Percentiles rank a stretch among this genome's conserved stretches.
Evolutionary conservation across 2,888 invertebrate species (phyloP).

Genomic region (Melieria omissa): DNA sequence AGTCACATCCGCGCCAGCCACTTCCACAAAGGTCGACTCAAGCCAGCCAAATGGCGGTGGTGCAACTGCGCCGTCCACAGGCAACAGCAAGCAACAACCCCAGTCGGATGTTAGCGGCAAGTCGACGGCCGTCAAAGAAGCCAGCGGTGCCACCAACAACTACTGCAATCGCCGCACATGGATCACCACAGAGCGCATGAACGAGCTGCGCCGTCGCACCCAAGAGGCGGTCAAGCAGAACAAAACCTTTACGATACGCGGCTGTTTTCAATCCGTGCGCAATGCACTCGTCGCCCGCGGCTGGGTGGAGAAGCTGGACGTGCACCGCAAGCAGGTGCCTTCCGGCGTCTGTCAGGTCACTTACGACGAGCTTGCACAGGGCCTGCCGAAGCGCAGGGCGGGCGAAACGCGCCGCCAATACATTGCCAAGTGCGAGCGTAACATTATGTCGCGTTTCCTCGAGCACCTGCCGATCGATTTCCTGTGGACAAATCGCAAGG

Average conservation of each 20-base stretch:
- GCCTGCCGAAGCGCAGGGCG: slow-evolving; percentile 62
- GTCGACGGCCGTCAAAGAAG: slow-evolving; percentile 18
- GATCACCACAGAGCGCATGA: slow-evolving; percentile 75
- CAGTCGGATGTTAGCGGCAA: background rate
- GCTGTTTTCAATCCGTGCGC: slow-evolving; percentile 78
- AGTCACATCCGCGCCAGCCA: background rate
- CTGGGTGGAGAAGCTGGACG: slow-evolving; percentile 71
- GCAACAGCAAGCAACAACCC: background rate
- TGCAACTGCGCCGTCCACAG: background rate
- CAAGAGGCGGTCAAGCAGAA: slow-evolving; percentile 75
- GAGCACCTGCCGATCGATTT: slow-evolving; percentile 85
- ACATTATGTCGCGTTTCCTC: slow-evolving; percentile 80
- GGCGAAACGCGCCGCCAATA: slow-evolving; percentile 69
- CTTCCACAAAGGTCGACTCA: background rate
- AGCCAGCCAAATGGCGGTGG: background rate
- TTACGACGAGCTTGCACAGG: slow-evolving; percentile 63
- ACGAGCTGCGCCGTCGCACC: slow-evolving; percentile 73
- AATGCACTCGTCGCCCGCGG: slow-evolving; percentile 77
- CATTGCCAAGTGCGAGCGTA: slow-evolving; percentile 75
- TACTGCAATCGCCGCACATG: slow-evolving; percentile 65
- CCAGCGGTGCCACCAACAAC: slow-evolving; percentile 53
- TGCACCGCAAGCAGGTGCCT: slow-evolving; percentile 60
- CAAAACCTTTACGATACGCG: slow-evolving; percentile 77
- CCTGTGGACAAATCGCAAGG: slow-evolving; percentile 89
- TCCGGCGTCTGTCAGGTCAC: slow-evolving; percentile 57